phyloP scores from a whole-genome alignment of 2,888 invertebrate species.

The Asteroscopus sphinx region DNA sequence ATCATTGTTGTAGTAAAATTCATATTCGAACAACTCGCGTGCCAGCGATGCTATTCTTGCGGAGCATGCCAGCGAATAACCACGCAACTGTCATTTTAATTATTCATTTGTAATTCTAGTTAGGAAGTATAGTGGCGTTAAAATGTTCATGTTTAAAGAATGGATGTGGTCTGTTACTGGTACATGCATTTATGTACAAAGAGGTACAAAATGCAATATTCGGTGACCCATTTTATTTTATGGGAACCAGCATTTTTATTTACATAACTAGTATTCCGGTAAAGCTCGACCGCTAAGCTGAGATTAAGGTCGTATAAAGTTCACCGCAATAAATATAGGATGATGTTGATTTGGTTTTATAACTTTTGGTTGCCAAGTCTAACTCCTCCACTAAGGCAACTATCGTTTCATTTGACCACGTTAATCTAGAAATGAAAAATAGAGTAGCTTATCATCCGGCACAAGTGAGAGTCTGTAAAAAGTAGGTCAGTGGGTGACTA shows the following conservation, averaged over 20 bases:
- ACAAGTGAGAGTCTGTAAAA: slow-evolving; percentile 50
- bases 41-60: slow-evolving; percentile 45
- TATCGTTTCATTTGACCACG: slow-evolving; percentile 28
- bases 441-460: slow-evolving; percentile 49
- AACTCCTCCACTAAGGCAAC: neutral
- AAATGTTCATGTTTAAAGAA: slow-evolving; percentile 47
- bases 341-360: neutral
- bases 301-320: no score
- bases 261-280: no score
- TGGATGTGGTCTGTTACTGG: slow-evolving; percentile 32
- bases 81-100: slow-evolving; percentile 59
- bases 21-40: slow-evolving; percentile 40
- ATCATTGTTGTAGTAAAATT: slow-evolving; percentile 46
- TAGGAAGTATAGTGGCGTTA: slow-evolving; percentile 50
- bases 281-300: no score
- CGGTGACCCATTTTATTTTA: slow-evolving; percentile 25
- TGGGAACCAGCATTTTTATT: neutral
- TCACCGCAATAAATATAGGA: no score
- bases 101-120: slow-evolving; percentile 58
- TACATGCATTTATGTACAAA: slow-evolving; percentile 31
- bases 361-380: slow-evolving; percentile 4
- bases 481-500: slow-evolving; percentile 55
- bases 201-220: slow-evolving; percentile 39
- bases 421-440: slow-evolving; percentile 55
- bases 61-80: slow-evolving; percentile 52